Evolutionary conservation across 1,140 invertebrate species (phyloP).

Genomic region (Eueides isabella): DNA sequence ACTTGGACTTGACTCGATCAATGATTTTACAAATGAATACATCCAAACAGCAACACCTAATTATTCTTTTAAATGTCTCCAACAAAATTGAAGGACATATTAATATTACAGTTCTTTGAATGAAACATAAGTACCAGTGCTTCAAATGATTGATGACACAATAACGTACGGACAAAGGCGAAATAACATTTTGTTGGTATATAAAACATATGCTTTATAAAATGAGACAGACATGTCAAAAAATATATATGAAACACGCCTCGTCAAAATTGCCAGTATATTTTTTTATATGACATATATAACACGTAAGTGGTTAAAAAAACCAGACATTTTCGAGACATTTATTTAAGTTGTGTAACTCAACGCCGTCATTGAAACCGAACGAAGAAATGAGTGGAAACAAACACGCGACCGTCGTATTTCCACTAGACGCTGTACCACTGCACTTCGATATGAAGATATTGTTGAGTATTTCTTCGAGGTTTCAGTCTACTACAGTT

Average conservation of each 20-base stretch:
- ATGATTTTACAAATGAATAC: neutral
- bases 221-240: neutral
- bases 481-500: too few species aligned
- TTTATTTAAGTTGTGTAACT: too few species aligned
- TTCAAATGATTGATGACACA: slow-evolving; percentile 15
- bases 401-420: too few species aligned
- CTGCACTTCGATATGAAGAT: too few species aligned
- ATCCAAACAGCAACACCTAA: neutral
- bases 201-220: neutral
- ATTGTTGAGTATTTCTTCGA: too few species aligned
- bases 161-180: slow-evolving; percentile 2
- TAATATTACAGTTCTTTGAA: neutral
- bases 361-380: too few species aligned
- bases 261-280: neutral
- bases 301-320: too few species aligned
- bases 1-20: too few species aligned
- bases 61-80: neutral
- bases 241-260: neutral
- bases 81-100: neutral
- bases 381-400: too few species aligned
- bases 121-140: neutral
- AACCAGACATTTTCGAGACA: too few species aligned
- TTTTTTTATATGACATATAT: neutral
- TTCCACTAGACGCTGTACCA: too few species aligned
- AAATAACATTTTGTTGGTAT: slow-evolving; percentile 8